phyloP scores from a whole-genome alignment of 2,797 vertebrate genomes.

The Odontamblyopus lacepedii region DNA sequence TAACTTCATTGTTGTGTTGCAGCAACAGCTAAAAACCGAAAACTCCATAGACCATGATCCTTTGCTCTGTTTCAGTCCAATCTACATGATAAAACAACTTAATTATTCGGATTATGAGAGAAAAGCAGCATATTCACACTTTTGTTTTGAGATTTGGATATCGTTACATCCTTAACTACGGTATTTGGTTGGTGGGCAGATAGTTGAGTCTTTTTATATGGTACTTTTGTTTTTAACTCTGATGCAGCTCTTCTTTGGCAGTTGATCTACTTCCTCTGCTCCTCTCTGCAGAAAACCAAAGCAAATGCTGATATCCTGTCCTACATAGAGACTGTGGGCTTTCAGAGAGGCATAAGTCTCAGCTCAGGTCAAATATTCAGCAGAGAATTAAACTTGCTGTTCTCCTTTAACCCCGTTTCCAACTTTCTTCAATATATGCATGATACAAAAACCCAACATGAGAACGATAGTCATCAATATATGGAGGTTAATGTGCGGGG shows the following conservation, averaged over 20 bases:
- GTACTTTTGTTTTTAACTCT: conserved; percentile 43
- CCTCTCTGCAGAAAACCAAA: conserved; percentile 63
- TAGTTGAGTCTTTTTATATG: too few species aligned
- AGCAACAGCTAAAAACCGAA: too few species aligned
- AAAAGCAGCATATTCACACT: too few species aligned
- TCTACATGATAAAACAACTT: too few species aligned
- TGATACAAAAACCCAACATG: too few species aligned
- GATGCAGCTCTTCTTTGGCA: conserved; percentile 31
- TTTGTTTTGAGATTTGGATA: too few species aligned
- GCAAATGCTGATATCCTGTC: conserved; percentile 8
- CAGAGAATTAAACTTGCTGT: neutral
- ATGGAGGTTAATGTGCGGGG: neutral
- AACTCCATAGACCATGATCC: too few species aligned
- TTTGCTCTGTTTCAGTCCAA: too few species aligned
- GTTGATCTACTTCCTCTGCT: conserved; percentile 64
- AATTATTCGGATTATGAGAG: too few species aligned
- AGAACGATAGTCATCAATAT: neutral
- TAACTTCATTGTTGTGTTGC: too few species aligned
- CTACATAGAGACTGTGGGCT: neutral
- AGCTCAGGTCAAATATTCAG: neutral
- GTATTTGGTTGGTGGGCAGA: neutral
- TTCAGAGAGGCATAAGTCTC: neutral
- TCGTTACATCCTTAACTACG: too few species aligned
- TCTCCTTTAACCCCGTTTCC: conserved; percentile 1
- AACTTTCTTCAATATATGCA: too few species aligned